Evolutionary conservation across 2,113 vertebrate genomes (phyloP).

Genomic region (Rhinoptilus africanus): DNA sequence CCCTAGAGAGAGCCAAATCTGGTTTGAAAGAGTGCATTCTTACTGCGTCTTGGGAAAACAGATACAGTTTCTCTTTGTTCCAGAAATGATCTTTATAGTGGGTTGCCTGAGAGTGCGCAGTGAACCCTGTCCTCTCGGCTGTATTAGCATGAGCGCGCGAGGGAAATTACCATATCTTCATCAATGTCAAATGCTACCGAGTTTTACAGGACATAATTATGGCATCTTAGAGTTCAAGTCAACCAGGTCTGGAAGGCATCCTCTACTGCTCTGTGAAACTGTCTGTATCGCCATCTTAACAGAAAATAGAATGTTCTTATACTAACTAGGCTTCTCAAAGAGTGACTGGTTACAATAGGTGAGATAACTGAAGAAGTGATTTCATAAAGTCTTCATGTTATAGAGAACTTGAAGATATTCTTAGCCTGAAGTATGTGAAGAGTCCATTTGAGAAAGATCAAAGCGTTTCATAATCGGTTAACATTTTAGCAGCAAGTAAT

Average conservation of each 20-base stretch:
- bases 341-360: neutral
- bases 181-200: neutral
- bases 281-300: rapidly evolving
- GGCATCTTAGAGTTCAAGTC: neutral
- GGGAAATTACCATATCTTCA: neutral
- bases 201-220: neutral
- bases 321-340: neutral
- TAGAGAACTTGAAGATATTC: neutral
- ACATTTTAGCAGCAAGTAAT: neutral
- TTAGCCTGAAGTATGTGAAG: neutral
- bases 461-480: neutral
- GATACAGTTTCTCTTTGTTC: neutral
- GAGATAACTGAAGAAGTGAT: neutral
- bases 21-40: neutral
- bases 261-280: neutral
- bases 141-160: rapidly evolving
- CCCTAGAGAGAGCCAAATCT: neutral
- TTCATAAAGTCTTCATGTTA: neutral
- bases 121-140: no score
- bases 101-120: rapidly evolving
- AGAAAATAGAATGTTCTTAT: neutral
- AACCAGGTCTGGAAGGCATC: neutral
- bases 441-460: neutral
- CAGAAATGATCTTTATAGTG: neutral
- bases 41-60: neutral